phyloP scores from a whole-genome alignment of 2,113 vertebrate genomes.

The Colaptes auratus region DNA sequence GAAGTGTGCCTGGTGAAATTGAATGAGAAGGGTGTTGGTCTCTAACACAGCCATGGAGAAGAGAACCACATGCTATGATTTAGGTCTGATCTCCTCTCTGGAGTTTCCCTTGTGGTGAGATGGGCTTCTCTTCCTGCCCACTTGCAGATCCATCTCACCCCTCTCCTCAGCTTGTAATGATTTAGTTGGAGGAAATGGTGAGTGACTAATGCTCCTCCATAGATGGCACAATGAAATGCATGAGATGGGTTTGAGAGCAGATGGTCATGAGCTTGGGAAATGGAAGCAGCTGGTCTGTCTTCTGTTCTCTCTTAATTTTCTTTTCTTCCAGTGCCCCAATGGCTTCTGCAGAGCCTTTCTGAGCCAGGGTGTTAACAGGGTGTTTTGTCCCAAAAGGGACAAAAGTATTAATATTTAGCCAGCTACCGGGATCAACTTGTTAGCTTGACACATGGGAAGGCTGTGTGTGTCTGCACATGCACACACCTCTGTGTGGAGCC shows the following conservation, averaged over 20 bases:
- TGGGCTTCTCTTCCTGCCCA: not conserved
- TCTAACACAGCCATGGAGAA: not conserved
- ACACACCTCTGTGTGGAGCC: fast-evolving
- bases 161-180: not conserved
- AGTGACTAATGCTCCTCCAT: not conserved
- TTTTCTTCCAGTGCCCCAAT: not conserved
- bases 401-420: not conserved
- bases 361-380: not conserved
- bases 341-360: not conserved
- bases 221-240: not conserved
- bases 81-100: not conserved
- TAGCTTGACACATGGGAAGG: not conserved
- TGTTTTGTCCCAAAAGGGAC: not conserved
- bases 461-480: not conserved
- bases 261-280: not conserved
- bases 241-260: not conserved
- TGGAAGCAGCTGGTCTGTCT: not conserved
- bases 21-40: not conserved
- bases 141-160: not conserved
- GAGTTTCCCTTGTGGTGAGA: not conserved
- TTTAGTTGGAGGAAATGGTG: not conserved
- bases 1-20: not conserved
- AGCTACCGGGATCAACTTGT: not conserved
- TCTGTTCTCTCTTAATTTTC: not conserved
- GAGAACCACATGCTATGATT: not conserved